Conservation (phyloP, 2,888 invertebrate genomes). For the Xestia sexstrigata region DNA sequence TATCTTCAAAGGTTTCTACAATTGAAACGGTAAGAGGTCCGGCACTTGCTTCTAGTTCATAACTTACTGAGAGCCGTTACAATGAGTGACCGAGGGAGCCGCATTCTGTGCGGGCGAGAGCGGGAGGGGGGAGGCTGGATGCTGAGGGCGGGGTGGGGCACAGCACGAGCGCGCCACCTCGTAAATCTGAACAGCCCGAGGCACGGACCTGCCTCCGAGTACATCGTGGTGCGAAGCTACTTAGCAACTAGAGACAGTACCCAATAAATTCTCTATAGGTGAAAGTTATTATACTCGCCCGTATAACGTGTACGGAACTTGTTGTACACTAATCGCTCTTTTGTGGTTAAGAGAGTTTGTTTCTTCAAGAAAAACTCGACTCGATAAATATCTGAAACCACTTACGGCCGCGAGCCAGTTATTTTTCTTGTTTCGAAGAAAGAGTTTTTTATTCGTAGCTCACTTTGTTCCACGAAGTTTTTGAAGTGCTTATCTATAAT, state of each 20-base stretch:
- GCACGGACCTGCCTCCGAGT: constrained; percentile 74
- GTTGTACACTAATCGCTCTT: constrained; percentile 70
- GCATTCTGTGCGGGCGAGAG: constrained; percentile 71
- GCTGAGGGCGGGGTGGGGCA: constrained; percentile 72
- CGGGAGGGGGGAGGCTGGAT: constrained; percentile 59
- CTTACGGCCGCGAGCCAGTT: constrained; percentile 39
- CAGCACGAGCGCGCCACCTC: constrained; percentile 83
- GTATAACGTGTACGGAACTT: constrained; percentile 67
- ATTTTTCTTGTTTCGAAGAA: constrained; percentile 35
- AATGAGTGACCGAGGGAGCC: constrained; percentile 77
- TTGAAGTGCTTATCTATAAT: constrained; percentile 21
- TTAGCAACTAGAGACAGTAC: constrained; percentile 77
- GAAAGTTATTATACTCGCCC: constrained; percentile 75
- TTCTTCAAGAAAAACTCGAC: constrained; percentile 59
- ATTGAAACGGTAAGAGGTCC: constrained; percentile 77
- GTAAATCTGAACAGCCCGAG: constrained; percentile 82
- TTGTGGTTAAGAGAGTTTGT: constrained; percentile 66
- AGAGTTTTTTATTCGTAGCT: constrained; percentile 12
- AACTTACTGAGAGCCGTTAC: constrained; percentile 82
- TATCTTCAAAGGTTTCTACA: constrained; percentile 72
- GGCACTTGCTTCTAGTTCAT: constrained; percentile 75
- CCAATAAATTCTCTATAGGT: constrained; percentile 76
- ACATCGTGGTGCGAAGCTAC: constrained; percentile 73
- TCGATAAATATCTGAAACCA: constrained; percentile 60
- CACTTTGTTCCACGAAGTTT: constrained; percentile 10